Conservation (phyloP, 2,888 invertebrate species). For the Cephalotes varians region DNA sequence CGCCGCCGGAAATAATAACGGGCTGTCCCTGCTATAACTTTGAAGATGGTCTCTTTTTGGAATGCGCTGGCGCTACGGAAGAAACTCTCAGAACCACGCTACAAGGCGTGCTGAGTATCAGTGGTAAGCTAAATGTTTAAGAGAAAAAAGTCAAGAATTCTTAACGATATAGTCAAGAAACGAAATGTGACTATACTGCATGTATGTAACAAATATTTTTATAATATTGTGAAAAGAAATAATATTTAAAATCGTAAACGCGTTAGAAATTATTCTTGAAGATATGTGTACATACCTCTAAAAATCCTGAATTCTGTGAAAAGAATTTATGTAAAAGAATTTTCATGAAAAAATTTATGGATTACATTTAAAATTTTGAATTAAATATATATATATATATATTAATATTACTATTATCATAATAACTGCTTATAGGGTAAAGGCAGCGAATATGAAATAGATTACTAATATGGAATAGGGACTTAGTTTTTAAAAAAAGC, state of each 20-base stretch:
- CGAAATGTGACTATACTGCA: not conserved
- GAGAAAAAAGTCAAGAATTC: not conserved
- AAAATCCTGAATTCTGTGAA: not conserved
- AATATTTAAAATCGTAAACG: not conserved
- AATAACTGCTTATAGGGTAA: too few relatives aligned
- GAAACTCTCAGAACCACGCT: constrained; percentile 91
- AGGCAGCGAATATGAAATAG: too few relatives aligned
- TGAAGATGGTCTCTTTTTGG: constrained; percentile 95
- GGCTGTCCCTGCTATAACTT: constrained; percentile 97
- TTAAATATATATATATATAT: not conserved
- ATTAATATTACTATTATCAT: not conserved
- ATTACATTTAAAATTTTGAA: not conserved
- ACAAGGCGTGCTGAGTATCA: constrained; percentile 87
- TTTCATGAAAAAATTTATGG: not conserved
- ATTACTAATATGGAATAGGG: too few relatives aligned
- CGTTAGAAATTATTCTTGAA: not conserved
- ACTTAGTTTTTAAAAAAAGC: too few relatives aligned
- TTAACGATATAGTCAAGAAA: not conserved
- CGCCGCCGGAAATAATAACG: constrained; percentile 86
- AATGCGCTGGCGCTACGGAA: constrained; percentile 94
- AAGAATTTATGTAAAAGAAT: not conserved
- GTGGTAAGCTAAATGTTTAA: constrained; percentile 74
- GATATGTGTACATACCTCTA: not conserved
- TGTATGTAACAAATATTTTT: not conserved
- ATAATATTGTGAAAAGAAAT: not conserved